These are phyloP conservation scores for Noturus placidus DNA, from an alignment of 2,113 vertebrate genomes.

Conservation along the genomic window DNA sequence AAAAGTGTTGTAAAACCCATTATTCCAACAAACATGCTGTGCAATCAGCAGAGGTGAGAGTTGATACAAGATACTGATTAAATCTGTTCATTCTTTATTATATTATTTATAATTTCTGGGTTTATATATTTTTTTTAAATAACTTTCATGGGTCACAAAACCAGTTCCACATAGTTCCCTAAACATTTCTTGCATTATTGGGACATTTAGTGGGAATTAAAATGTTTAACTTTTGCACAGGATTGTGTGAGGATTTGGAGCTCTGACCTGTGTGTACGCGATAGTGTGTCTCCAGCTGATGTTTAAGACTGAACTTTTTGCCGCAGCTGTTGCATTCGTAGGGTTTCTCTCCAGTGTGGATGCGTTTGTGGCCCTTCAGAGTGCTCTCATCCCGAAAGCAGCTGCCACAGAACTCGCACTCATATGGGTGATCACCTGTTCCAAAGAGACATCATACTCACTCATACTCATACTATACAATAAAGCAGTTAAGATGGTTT, in stretches of 20 bases:
- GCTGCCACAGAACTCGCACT: conserved; percentile 98
- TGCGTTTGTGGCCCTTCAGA: conserved; percentile 94
- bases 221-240: neutral
- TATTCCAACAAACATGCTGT: neutral
- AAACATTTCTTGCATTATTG: neutral
- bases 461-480: neutral
- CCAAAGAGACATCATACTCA: neutral
- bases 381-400: conserved; percentile 98
- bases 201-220: neutral
- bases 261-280: conserved; percentile 91
- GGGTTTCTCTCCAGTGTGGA: conserved; percentile 92
- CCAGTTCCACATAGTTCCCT: neutral
- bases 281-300: conserved; percentile 98
- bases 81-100: neutral
- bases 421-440: conserved; percentile 93
- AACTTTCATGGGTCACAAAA: neutral
- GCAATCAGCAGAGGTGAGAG: neutral
- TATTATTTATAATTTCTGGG: neutral
- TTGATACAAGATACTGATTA: neutral
- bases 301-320: conserved; percentile 98
- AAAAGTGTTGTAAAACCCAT: neutral
- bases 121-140: neutral
- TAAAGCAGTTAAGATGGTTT: neutral
- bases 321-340: conserved; percentile 95
- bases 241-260: neutral